These are phyloP conservation scores for Calephelis virginiensis DNA, from an alignment of 1,140 invertebrate species.

Conservation along the genomic window DNA sequence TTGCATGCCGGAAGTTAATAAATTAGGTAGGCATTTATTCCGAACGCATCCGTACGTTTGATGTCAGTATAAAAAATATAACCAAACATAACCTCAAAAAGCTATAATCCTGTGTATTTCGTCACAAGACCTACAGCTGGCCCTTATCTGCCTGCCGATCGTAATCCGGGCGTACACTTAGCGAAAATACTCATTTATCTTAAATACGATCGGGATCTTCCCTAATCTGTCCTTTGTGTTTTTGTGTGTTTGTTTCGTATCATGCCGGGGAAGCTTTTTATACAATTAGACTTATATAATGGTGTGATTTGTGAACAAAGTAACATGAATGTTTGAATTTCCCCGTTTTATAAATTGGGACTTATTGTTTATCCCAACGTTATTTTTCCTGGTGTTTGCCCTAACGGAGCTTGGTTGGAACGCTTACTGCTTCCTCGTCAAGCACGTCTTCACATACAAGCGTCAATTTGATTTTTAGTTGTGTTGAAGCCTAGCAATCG, in stretches of 20 bases:
- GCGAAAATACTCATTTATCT: slow-evolving; percentile 72
- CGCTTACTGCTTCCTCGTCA: too few species aligned
- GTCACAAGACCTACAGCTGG: slow-evolving; percentile 48
- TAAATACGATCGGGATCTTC: slow-evolving; percentile 72
- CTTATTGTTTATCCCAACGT: too few species aligned
- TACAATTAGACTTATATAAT: slow-evolving; percentile 65
- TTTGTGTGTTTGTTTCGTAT: slow-evolving; percentile 62
- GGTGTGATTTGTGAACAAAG: slow-evolving; percentile 53
- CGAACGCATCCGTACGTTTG: too few species aligned
- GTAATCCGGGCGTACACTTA: slow-evolving; percentile 63
- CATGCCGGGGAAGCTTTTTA: slow-evolving; percentile 58
- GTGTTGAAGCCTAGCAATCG: too few species aligned
- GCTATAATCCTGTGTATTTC: slow-evolving; percentile 16
- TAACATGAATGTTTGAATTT: slow-evolving; percentile 22
- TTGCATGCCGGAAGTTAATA: too few species aligned
- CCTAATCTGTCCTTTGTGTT: slow-evolving; percentile 70
- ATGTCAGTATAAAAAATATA: not conserved
- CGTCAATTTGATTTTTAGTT: too few species aligned
- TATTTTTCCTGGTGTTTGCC: too few species aligned
- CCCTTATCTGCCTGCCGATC: slow-evolving; percentile 55
- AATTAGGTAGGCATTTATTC: too few species aligned
- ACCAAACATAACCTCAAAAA: slow-evolving; percentile 18
- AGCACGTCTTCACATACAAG: too few species aligned
- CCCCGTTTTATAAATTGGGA: too few species aligned
- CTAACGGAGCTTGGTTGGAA: too few species aligned